Percentiles rank a stretch among this genome's conserved stretches.
These are phyloP conservation scores for Himalopsyche japonica DNA, from an alignment of 2,888 invertebrate genomes.

Conservation along the genomic window DNA sequence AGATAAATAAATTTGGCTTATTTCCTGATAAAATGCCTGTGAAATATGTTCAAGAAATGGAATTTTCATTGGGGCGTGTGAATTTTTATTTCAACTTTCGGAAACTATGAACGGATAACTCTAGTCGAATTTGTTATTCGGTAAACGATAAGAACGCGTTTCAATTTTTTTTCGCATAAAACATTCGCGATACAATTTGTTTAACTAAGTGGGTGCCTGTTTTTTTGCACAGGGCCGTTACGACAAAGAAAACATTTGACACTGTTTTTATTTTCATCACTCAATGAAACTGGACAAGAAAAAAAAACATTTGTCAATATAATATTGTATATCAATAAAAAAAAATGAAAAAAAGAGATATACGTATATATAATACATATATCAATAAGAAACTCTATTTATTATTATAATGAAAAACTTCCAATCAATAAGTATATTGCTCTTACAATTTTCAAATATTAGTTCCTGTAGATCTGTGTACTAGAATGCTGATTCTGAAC, in stretches of 20 bases:
- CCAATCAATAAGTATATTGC: no score
- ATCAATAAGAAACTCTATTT: no score
- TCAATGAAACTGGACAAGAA: no score
- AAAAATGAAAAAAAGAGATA: no score
- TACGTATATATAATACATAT: no score
- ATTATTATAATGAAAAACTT: no score
- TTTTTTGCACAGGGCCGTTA: neutral
- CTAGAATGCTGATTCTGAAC: no score
- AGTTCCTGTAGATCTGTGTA: no score
- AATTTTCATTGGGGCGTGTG: neutral
- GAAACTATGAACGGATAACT: neutral
- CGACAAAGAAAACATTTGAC: neutral
- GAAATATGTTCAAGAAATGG: neutral
- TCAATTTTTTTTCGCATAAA: neutral
- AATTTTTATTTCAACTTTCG: neutral
- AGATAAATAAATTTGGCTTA: neutral
- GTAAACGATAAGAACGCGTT: neutral
- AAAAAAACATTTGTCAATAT: no score
- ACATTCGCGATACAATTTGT: neutral
- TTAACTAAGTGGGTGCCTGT: neutral
- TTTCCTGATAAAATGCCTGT: neutral
- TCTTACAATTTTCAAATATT: no score
- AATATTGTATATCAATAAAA: no score
- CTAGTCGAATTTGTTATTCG: neutral
- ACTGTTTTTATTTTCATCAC: neutral